Base-by-base conservation (phyloP, 2,113 vertebrate genomes). In the Xiphophorus hellerii region DNA sequence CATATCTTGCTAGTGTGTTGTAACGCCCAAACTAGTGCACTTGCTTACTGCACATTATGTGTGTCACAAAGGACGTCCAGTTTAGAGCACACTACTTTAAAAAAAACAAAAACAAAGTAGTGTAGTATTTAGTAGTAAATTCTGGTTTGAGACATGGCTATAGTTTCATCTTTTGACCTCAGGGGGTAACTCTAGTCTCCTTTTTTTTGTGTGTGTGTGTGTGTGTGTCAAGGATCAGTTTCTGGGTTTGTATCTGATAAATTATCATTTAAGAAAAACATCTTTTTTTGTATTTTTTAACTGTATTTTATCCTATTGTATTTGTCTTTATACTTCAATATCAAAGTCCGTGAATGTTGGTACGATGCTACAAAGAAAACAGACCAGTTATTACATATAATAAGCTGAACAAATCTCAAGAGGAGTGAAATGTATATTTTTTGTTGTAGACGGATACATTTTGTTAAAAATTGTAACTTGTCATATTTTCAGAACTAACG, bases 241-340 rank as follows among this genome's bases (percentile, higher is more conserved):
- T 89, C 85, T 90, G 84, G 72, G 84, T 92, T 91, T 90, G 81
- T 88, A 82, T 93, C 89, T 91, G 78, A 78, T 87, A 87, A 92
- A 87, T 87, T 88, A 91, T 91, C 83, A 89, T 92, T 92, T 90
- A 75, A 79, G 77, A 78, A 85, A 80, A 83, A 90, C 74, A 76
- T 78, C 63, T 84, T 91, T 90, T 92, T 93, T 92, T 93, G 84
- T 91, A 88, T 92, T 93, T 92, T 54, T 58, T 22, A 58, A 92
- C 88, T 93, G 91, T 94, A 93, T 94, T 93, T 84, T 94, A 90
- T 87, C 84, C 85, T 90, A 71, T 88, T 92, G 92, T 94, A 94
- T 94, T 94, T 94, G 93, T 92, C 87, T 94, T 94, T 94, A 90
- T 94, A 91, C 80, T 86, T 89, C 90, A 92, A 88, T 94, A 93